Evolutionary conservation across 2,797 vertebrate species (phyloP).

Genomic region (Amblyraja radiata): DNA sequence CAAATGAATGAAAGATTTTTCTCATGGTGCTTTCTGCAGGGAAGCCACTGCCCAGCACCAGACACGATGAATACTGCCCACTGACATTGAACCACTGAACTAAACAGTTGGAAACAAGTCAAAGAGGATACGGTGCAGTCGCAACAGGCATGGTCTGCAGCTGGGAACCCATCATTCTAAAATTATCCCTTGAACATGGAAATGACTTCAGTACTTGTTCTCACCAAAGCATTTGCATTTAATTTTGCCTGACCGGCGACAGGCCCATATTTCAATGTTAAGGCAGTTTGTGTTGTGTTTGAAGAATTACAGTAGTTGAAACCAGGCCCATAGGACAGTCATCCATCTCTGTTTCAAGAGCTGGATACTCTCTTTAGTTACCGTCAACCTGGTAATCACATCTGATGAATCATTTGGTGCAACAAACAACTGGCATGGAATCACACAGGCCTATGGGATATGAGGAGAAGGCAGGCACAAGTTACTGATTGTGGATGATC

Average conservation of each 20-base stretch:
- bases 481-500: no score
- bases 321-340: not conserved
- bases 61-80: not conserved
- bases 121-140: not conserved
- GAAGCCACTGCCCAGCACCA: not conserved
- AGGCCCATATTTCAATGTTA: slow-evolving; percentile 13
- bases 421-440: not conserved
- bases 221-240: not conserved
- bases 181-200: not conserved
- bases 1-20: not conserved
- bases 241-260: not conserved
- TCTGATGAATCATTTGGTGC: slow-evolving; percentile 13
- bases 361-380: slow-evolving; percentile 1
- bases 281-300: not conserved
- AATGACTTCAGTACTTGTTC: not conserved
- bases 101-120: not conserved
- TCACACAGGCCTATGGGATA: not conserved
- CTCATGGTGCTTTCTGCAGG: not conserved
- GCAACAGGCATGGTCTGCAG: not conserved
- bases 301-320: slow-evolving; percentile 14
- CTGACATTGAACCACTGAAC: not conserved
- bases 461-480: no score
- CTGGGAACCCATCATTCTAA: not conserved
- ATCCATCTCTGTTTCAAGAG: slow-evolving; percentile 21
- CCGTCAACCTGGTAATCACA: slow-evolving; percentile 1